These are phyloP conservation scores for Bombus confusus DNA, from an alignment of 1,140 invertebrate species.

Conservation along the genomic window DNA sequence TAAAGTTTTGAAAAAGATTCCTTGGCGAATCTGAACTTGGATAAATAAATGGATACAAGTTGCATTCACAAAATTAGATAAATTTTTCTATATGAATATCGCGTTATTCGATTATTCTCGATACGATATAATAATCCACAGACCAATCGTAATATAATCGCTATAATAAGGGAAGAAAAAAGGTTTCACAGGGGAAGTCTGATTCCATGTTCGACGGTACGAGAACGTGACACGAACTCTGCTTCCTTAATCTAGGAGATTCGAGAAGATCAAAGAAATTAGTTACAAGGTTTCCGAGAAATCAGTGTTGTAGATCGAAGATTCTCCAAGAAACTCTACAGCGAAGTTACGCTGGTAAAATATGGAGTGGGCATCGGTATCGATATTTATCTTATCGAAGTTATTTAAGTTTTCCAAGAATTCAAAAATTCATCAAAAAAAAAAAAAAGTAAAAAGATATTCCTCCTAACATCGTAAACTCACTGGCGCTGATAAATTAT, in stretches of 20 bases:
- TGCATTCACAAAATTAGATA: too few species aligned
- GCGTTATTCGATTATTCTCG: background rate
- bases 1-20: too few species aligned
- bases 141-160: background rate
- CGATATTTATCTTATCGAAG: too few species aligned
- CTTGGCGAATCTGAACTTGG: too few species aligned
- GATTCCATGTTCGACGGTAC: background rate
- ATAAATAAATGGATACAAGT: too few species aligned
- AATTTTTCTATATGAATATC: too few species aligned
- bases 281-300: background rate
- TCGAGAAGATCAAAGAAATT: background rate
- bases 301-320: background rate
- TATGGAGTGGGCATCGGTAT: rapidly evolving
- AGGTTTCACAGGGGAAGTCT: background rate
- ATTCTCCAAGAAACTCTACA: background rate
- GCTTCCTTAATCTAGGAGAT: background rate
- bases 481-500: too few species aligned
- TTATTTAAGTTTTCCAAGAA: too few species aligned
- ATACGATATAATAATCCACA: background rate
- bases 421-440: too few species aligned
- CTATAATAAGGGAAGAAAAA: background rate
- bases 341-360: background rate
- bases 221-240: background rate
- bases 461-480: too few species aligned
- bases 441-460: too few species aligned